Percentiles rank a stretch among this genome's conserved stretches.
Evolutionary conservation across 1,140 invertebrate genomes (phyloP).

Genomic region (Venturia canescens): DNA sequence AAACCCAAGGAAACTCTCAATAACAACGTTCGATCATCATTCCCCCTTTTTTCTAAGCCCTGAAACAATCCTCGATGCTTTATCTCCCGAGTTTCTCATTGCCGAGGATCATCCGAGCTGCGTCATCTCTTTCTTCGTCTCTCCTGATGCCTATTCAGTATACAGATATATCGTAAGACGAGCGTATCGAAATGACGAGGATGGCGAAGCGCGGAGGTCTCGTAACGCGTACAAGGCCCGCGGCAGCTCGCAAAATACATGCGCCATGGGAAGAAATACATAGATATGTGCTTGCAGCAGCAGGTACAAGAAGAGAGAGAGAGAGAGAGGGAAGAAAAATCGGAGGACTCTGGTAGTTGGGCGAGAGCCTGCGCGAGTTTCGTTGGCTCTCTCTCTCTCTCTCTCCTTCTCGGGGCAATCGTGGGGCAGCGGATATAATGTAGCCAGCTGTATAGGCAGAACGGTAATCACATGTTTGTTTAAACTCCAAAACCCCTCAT

Average conservation of each 20-base stretch:
- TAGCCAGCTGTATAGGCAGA: constrained; percentile 61
- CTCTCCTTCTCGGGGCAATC: not conserved
- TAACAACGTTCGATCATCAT: no score
- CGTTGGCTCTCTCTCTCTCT: not conserved
- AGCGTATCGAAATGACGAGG: not conserved
- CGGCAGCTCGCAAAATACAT: not conserved
- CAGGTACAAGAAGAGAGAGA: no score
- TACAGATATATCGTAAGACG: not conserved
- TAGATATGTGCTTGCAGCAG: not conserved
- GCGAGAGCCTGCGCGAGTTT: constrained; percentile 13
- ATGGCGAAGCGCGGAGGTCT: not conserved
- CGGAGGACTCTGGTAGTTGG: not conserved
- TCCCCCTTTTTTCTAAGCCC: no score
- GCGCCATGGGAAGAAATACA: not conserved
- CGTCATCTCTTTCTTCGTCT: constrained; percentile 19
- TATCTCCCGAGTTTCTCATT: no score
- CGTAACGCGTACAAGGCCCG: constrained; percentile 29
- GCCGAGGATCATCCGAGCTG: no score
- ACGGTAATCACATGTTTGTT: constrained; percentile 78
- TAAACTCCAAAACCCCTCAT: constrained; percentile 77
- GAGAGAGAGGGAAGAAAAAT: constrained; percentile 41
- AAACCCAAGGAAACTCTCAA: no score
- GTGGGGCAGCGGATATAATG: not conserved
- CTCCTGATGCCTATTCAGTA: not conserved
- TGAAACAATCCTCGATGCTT: no score